phyloP scores from a whole-genome alignment of 2,113 vertebrate species.

The Poicephalus meyeri region DNA sequence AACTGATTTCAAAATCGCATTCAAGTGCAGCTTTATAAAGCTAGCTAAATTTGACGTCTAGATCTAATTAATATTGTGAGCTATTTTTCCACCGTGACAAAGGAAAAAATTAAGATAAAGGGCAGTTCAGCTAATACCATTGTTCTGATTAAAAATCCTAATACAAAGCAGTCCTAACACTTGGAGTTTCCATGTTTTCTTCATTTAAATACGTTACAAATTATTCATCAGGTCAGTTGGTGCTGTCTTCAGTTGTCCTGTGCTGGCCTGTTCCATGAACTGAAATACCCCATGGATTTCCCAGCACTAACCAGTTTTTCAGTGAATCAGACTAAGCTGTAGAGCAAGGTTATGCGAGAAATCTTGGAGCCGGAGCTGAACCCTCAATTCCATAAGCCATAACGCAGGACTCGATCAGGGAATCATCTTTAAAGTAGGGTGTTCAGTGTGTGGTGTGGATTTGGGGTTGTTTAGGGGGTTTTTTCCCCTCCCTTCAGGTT shows the following conservation, averaged over 20 bases:
- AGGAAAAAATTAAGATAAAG: background rate
- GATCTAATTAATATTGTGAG: background rate
- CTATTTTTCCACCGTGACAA: background rate
- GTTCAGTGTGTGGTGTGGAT: accelerated
- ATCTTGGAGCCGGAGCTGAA: background rate
- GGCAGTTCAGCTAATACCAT: background rate
- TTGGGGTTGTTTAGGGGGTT: background rate
- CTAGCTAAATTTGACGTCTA: background rate
- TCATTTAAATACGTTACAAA: background rate
- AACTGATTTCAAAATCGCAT: background rate
- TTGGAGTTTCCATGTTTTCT: background rate
- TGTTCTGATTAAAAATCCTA: background rate
- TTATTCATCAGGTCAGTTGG: background rate
- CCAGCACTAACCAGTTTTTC: background rate
- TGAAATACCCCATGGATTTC: background rate
- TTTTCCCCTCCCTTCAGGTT: background rate
- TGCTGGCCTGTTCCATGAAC: background rate
- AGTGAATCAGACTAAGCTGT: background rate
- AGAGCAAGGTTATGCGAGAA: background rate
- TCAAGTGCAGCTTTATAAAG: background rate
- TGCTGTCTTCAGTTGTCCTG: background rate
- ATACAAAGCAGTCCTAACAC: background rate
- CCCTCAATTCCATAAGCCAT: accelerated
- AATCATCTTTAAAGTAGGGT: background rate
- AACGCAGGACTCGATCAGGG: background rate